phyloP scores from a whole-genome alignment of 2,888 invertebrate species.

The Rhimphoctona megacephalus region DNA sequence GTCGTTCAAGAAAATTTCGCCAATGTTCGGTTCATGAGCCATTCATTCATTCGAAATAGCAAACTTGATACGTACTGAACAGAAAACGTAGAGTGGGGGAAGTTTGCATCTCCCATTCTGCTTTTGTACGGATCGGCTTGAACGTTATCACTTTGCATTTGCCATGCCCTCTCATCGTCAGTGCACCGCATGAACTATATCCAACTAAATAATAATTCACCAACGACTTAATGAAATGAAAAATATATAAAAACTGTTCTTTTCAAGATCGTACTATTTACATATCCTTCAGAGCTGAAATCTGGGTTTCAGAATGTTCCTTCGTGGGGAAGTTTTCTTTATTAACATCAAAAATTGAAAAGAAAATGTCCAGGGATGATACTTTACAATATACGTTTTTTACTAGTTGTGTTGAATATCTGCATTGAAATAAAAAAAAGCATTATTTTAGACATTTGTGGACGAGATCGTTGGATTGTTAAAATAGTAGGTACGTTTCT shows the following conservation, averaged over 20 bases:
- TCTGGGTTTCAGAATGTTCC: neutral
- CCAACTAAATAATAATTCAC: no score
- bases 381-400: neutral
- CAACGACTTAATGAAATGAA: neutral
- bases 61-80: neutral
- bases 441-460: neutral
- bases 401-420: neutral
- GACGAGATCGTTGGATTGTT: no score
- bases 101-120: neutral
- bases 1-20: neutral
- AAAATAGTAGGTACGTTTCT: neutral
- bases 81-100: neutral
- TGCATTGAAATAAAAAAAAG: neutral
- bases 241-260: neutral
- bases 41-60: neutral
- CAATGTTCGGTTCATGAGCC: neutral
- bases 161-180: no score
- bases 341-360: no score
- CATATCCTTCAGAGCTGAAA: neutral
- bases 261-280: neutral
- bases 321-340: no score
- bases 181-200: no score
- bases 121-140: no score
- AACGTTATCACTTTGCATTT: no score
- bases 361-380: neutral